phyloP scores from a whole-genome alignment of 2,113 vertebrate species.

The Perognathus longimembris region DNA sequence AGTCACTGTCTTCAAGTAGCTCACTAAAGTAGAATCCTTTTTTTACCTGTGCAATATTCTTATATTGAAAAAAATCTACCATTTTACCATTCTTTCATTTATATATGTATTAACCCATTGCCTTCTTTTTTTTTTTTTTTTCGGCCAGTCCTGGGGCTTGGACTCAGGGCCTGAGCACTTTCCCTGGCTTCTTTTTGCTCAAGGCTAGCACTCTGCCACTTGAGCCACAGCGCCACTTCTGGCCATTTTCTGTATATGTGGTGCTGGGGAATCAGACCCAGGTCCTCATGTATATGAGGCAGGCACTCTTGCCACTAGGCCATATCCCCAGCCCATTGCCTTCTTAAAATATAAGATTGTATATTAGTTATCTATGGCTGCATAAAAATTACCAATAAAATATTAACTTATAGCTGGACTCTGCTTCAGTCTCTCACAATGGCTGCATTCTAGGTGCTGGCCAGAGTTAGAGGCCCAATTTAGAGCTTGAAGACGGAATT shows the following conservation, averaged over 20 bases:
- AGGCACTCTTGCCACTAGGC: no score
- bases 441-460: not conserved
- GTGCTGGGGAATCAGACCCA: no score
- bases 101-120: not conserved
- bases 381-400: constrained; percentile 11
- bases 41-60: not conserved
- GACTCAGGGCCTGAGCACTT: no score
- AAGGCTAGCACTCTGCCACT: no score
- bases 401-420: not conserved
- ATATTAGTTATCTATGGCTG: not conserved
- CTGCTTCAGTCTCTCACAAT: not conserved
- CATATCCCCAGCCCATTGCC: no score
- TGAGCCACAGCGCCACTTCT: no score
- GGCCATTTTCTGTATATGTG: no score
- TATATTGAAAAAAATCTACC: not conserved
- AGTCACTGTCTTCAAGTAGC: not conserved
- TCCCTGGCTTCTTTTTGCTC: no score
- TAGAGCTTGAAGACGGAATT: not conserved
- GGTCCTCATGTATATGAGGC: no score
- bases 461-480: not conserved
- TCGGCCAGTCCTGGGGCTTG: no score
- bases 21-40: not conserved
- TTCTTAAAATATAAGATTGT: not conserved
- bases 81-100: not conserved
- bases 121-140: no score